These are phyloP conservation scores for Mythimna impura DNA, from an alignment of 2,888 invertebrate genomes.

Conservation along the genomic window DNA sequence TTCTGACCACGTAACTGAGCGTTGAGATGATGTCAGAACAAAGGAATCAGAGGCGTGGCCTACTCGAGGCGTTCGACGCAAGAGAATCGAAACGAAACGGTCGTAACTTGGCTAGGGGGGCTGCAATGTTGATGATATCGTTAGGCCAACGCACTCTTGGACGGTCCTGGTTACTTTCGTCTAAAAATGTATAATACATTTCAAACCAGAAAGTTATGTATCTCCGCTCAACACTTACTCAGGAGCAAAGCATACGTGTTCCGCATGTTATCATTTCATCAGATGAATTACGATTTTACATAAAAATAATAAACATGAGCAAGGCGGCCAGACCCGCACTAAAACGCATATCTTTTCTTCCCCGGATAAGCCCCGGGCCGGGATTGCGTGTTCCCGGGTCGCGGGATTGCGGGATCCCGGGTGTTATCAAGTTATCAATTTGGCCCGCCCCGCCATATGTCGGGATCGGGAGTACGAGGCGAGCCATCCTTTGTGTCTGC, in stretches of 20 bases:
- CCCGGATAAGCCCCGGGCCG: conserved; percentile 71
- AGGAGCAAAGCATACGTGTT: conserved; percentile 54
- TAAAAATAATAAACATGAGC: conserved; percentile 73
- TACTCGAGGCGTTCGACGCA: no score
- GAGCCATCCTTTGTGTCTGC: conserved; percentile 44
- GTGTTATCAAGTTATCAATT: conserved; percentile 88
- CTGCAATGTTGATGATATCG: not conserved
- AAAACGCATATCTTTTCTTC: conserved; percentile 72
- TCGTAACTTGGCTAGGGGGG: no score
- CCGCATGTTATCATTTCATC: conserved; percentile 80
- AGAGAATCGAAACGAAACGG: no score
- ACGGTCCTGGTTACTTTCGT: not conserved
- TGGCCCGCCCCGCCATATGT: conserved; percentile 70
- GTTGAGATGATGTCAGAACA: no score
- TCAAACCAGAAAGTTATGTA: not conserved
- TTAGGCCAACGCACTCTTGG: not conserved
- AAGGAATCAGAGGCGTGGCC: no score
- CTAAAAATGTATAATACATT: not conserved
- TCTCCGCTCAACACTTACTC: conserved; percentile 35
- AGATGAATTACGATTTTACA: conserved; percentile 79
- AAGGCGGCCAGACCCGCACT: conserved; percentile 63
- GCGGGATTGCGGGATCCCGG: conserved; percentile 69
- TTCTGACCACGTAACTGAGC: no score
- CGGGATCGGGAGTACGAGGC: conserved; percentile 48
- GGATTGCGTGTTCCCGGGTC: conserved; percentile 68